Conservation (phyloP, 2,113 vertebrate genomes). For the Lampris megalopsis region DNA sequence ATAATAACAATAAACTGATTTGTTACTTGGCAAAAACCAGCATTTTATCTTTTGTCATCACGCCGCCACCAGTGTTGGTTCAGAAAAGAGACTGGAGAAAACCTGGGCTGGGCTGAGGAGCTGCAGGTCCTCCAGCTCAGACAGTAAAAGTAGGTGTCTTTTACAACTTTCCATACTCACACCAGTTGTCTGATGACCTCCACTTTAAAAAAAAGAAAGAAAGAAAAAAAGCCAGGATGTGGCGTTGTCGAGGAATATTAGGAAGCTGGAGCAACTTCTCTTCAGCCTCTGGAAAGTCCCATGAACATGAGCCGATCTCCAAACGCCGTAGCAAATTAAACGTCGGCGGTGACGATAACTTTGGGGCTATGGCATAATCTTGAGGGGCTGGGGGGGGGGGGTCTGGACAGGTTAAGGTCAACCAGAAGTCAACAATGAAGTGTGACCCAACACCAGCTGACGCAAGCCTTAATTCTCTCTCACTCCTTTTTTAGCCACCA, state of each 20-base stretch:
- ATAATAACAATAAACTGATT: constrained; percentile 61
- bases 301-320: neutral
- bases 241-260: neutral
- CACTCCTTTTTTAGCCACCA: neutral
- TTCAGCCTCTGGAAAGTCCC: neutral
- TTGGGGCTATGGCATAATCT: neutral
- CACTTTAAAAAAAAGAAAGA: neutral
- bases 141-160: constrained; percentile 12
- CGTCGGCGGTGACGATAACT: neutral
- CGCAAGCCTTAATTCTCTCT: neutral
- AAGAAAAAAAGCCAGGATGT: neutral
- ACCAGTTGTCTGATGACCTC: constrained; percentile 1
- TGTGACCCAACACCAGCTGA: neutral
- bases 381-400: neutral
- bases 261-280: constrained; percentile 19
- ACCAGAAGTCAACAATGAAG: neutral
- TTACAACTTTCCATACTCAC: neutral
- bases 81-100: constrained; percentile 10
- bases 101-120: constrained; percentile 2
- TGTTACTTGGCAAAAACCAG: constrained; percentile 70
- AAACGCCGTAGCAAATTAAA: neutral
- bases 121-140: neutral
- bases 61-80: neutral
- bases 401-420: neutral
- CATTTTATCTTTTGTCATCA: constrained; percentile 31